A percentile compares a stretch with the other conserved stretches of the same genome.
Evolutionary conservation across 2,888 invertebrate species (phyloP).

Genomic region (Eupelmus urozonus): DNA sequence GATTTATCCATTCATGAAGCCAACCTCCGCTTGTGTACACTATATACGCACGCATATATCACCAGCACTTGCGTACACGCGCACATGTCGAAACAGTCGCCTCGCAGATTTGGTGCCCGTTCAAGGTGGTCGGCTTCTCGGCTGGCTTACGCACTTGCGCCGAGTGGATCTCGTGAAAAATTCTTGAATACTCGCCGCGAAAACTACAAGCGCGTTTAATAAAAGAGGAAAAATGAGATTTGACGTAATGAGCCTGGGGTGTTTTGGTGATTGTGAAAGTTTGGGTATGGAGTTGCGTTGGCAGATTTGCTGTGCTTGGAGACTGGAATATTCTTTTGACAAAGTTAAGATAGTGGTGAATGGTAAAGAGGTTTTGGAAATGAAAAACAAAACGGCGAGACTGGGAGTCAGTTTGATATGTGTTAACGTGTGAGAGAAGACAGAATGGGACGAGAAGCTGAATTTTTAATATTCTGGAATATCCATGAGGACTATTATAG

Average conservation of each 20-base stretch:
- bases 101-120: conserved; percentile 19
- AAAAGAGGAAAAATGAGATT: background rate
- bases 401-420: too few species aligned
- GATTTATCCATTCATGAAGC: conserved; percentile 47
- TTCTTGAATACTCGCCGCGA: background rate
- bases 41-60: background rate
- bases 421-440: too few species aligned
- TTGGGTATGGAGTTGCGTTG: too few species aligned
- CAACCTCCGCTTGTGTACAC: background rate
- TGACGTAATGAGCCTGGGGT: too few species aligned
- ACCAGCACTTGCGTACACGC: too few species aligned
- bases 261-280: too few species aligned
- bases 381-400: too few species aligned
- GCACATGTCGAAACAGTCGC: conserved; percentile 15
- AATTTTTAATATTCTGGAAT: conserved; percentile 1
- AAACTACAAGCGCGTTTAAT: background rate
- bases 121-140: conserved; percentile 45
- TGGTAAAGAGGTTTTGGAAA: too few species aligned
- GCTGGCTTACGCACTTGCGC: conserved; percentile 12
- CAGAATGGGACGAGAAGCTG: too few species aligned
- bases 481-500: background rate
- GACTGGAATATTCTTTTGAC: too few species aligned
- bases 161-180: background rate
- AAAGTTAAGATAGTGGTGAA: too few species aligned
- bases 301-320: too few species aligned